Percentiles rank a stretch among this genome's conserved stretches.
Conservation (phyloP, 2,797 vertebrate genomes). For the Pseudomugil gertrudae region DNA sequence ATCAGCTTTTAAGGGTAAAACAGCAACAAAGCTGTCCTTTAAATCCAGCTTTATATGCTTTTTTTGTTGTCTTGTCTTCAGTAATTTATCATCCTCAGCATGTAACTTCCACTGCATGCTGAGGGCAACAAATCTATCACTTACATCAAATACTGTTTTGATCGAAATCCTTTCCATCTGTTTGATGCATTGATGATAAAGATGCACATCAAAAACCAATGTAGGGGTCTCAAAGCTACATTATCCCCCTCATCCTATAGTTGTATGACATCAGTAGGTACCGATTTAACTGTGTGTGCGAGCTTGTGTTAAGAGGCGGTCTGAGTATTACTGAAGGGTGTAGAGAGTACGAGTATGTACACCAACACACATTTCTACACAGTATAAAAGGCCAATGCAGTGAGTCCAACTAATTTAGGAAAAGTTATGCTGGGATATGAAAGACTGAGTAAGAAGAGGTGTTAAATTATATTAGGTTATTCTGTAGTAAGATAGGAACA, state of each 20-base stretch:
- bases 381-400: not conserved
- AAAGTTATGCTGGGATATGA: not conserved
- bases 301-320: conserved; percentile 1
- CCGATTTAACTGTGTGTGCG: conserved; percentile 28
- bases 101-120: conserved; percentile 7
- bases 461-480: not conserved
- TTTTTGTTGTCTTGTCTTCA: conserved; percentile 17
- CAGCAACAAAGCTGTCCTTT: conserved; percentile 3
- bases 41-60: conserved; percentile 26
- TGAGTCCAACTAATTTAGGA: not conserved
- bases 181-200: conserved; percentile 24
- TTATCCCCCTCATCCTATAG: not conserved
- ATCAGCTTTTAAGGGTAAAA: conserved; percentile 4
- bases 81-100: conserved; percentile 17
- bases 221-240: conserved; percentile 9
- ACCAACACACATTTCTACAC: not conserved
- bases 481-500: not conserved
- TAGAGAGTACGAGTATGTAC: not conserved
- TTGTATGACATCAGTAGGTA: conserved; percentile 24
- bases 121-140: conserved; percentile 15
- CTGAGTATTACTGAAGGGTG: not conserved
- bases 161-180: conserved; percentile 2
- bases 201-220: conserved; percentile 1
- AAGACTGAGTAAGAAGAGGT: not conserved
- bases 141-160: conserved; percentile 9